These are phyloP conservation scores for Chloropsis cyanopogon DNA, from an alignment of 2,113 vertebrate genomes.

Conservation along the genomic window DNA sequence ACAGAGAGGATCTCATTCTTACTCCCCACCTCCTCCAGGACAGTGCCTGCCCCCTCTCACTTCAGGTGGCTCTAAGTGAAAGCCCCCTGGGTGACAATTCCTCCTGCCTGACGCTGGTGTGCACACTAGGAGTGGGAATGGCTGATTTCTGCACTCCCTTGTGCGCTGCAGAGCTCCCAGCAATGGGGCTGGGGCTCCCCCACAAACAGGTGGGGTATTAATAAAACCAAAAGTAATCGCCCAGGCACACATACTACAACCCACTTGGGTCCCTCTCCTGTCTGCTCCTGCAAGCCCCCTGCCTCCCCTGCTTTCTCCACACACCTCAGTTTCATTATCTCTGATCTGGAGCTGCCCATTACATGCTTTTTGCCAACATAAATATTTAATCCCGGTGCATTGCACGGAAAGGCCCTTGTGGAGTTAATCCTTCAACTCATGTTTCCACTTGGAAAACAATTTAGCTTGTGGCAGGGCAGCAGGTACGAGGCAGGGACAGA, in stretches of 20 bases:
- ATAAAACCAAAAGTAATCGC: neutral
- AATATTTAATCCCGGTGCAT: conserved; percentile 58
- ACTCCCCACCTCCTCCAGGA: neutral
- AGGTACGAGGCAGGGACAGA: neutral
- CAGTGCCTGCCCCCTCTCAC: neutral
- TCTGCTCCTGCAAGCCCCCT: neutral
- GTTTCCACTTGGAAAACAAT: conserved; percentile 58
- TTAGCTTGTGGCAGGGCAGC: neutral
- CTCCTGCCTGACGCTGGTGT: fast-evolving
- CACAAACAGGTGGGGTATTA: neutral
- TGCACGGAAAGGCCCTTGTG: conserved; percentile 21
- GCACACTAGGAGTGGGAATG: fast-evolving
- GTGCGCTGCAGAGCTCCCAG: neutral
- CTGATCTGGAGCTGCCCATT: conserved; percentile 34
- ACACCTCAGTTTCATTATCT: conserved; percentile 35
- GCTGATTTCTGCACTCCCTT: neutral
- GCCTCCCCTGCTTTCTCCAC: neutral
- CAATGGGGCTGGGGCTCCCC: fast-evolving
- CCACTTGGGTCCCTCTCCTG: neutral
- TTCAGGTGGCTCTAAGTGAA: neutral
- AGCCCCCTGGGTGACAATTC: neutral
- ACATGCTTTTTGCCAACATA: conserved; percentile 62
- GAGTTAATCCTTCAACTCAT: conserved; percentile 37
- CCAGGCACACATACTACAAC: neutral
- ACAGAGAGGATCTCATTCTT: neutral